A percentile compares a stretch with the other conserved stretches of the same genome.
Evolutionary conservation across 2,888 invertebrate genomes (phyloP).

Genomic region (Geotrupes spiniger): DNA sequence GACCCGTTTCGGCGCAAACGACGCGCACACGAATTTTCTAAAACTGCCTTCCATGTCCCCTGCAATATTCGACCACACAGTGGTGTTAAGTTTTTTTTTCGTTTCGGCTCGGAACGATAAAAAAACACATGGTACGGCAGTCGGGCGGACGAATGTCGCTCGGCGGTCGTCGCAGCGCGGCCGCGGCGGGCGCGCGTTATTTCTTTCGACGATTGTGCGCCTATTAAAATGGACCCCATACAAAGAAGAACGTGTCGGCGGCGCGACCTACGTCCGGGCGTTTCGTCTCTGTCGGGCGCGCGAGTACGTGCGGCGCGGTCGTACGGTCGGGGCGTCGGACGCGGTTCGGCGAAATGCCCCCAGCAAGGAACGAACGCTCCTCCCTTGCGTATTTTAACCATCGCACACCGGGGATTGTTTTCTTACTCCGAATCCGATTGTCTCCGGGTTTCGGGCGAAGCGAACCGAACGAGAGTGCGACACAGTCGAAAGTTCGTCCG

Average conservation of each 20-base stretch:
- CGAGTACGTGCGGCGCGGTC: background rate
- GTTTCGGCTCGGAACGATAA: constrained; percentile 45
- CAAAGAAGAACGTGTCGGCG: constrained; percentile 40
- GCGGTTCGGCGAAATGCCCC: constrained; percentile 38
- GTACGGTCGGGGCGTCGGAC: no score
- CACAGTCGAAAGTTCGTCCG: no score
- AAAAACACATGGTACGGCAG: constrained; percentile 48
- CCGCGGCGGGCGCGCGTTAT: constrained; percentile 26
- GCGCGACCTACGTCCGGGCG: constrained; percentile 26
- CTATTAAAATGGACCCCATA: constrained; percentile 52
- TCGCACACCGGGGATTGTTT: constrained; percentile 25
- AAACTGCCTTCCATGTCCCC: constrained; percentile 43
- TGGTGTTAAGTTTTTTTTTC: constrained; percentile 49
- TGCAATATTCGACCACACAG: constrained; percentile 42
- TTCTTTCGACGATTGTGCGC: constrained; percentile 39
- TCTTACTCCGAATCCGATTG: no score
- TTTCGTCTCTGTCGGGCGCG: constrained; percentile 25
- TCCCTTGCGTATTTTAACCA: constrained; percentile 33
- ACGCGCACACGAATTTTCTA: constrained; percentile 34
- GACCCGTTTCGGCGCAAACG: constrained; percentile 9
- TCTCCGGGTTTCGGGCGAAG: no score
- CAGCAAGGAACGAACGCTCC: constrained; percentile 42
- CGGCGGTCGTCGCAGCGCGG: constrained; percentile 20
- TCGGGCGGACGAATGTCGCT: constrained; percentile 31
- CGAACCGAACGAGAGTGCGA: no score